Conservation (phyloP, 1,140 invertebrate genomes). For the Philopotamus ludificatus region DNA sequence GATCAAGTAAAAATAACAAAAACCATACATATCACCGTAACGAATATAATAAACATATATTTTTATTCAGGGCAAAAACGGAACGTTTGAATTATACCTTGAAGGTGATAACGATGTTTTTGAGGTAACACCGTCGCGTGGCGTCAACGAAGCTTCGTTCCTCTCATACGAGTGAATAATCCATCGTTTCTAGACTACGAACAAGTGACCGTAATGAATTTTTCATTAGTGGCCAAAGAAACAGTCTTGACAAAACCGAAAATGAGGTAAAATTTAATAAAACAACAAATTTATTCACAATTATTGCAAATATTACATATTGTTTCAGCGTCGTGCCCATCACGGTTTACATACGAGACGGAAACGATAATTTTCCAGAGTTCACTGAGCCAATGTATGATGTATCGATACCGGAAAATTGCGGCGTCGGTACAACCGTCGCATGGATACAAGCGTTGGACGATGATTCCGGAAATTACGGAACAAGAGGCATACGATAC, state of each 20-base stretch:
- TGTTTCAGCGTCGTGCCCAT: conserved; percentile 75
- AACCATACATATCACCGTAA: background rate
- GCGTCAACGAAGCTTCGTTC: conserved; percentile 91
- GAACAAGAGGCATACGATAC: conserved; percentile 84
- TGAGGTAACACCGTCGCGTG: conserved; percentile 83
- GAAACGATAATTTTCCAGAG: conserved; percentile 92
- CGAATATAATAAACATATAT: conserved; percentile 22
- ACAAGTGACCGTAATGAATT: conserved; percentile 74
- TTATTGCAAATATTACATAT: no score
- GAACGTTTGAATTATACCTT: conserved; percentile 82
- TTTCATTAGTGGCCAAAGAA: conserved; percentile 84
- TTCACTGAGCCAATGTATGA: conserved; percentile 80
- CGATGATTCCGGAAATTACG: conserved; percentile 81
- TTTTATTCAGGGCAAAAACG: conserved; percentile 78
- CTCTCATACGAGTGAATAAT: conserved; percentile 86
- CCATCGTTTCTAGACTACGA: conserved; percentile 84
- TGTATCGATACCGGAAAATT: conserved; percentile 80
- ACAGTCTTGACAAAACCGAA: conserved; percentile 70
- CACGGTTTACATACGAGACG: conserved; percentile 81
- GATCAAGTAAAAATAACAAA: conserved; percentile 71
- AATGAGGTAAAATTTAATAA: conserved; percentile 62
- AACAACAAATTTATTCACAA: conserved; percentile 13
- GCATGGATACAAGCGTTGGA: conserved; percentile 81
- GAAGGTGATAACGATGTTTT: conserved; percentile 81
- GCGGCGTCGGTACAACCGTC: conserved; percentile 75